A percentile compares a stretch with the other conserved stretches of the same genome.
phyloP scores from a whole-genome alignment of 2,888 invertebrate species.

The Drosophila tanythrix region DNA sequence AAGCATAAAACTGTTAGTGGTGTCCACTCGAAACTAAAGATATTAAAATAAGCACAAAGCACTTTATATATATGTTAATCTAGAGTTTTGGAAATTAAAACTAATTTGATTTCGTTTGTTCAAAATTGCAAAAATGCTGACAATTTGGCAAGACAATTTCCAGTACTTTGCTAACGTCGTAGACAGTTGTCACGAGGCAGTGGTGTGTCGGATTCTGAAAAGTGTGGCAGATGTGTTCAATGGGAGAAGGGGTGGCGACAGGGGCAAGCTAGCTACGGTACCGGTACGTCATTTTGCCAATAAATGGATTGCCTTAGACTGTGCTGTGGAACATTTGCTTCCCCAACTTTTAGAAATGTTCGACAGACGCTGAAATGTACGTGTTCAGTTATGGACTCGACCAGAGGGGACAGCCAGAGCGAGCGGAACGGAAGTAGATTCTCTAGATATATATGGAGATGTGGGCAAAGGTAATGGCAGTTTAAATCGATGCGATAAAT shows the following conservation, averaged over 20 bases:
- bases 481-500: constrained; percentile 51
- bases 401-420: constrained; percentile 4
- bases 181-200: constrained; percentile 40
- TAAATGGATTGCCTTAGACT: constrained; percentile 47
- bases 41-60: not conserved
- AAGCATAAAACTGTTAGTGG: not conserved
- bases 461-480: constrained; percentile 37
- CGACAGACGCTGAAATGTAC: constrained; percentile 67
- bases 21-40: not conserved
- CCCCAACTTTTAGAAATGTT: constrained; percentile 36
- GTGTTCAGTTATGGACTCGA: constrained; percentile 55
- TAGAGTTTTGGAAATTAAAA: not conserved
- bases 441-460: not conserved
- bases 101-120: constrained; percentile 22
- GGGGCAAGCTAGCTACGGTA: not conserved
- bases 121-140: constrained; percentile 28
- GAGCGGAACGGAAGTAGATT: not conserved
- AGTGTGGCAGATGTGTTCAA: not conserved
- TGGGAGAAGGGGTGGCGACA: not conserved
- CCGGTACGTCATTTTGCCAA: constrained; percentile 54
- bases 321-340: constrained; percentile 30
- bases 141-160: constrained; percentile 33
- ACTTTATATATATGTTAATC: not conserved
- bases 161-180: constrained; percentile 27
- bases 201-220: not conserved